Evolutionary conservation across 2,797 vertebrate species (phyloP).

Genomic region (Cyclopterus lumpus): DNA sequence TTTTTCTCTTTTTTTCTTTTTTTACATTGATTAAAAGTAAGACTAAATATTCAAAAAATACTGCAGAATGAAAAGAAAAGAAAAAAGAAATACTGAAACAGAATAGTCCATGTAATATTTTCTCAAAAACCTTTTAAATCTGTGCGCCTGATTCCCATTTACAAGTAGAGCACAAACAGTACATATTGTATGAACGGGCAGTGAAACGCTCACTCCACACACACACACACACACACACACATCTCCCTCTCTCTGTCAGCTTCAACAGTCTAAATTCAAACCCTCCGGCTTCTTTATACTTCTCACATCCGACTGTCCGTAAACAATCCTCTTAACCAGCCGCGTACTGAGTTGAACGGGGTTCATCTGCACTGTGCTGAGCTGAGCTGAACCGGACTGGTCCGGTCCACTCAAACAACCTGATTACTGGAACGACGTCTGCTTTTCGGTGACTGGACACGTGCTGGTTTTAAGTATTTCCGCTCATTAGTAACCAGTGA

Average conservation of each 20-base stretch:
- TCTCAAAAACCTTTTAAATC: slow-evolving; percentile 63
- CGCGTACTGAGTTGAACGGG: slow-evolving; percentile 43
- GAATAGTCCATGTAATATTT: slow-evolving; percentile 53
- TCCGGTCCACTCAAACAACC: background rate
- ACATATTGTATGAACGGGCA: slow-evolving; percentile 76
- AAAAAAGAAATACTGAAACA: slow-evolving; percentile 21
- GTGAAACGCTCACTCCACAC: slow-evolving; percentile 79
- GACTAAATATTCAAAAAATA: slow-evolving; percentile 71
- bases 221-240: slow-evolving; percentile 11
- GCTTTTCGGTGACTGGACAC: background rate
- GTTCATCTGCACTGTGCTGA: slow-evolving; percentile 16
- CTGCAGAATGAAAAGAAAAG: slow-evolving; percentile 53
- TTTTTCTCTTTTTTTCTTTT: slow-evolving; percentile 34
- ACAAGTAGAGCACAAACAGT: slow-evolving; percentile 71
- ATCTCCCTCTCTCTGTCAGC: slow-evolving; percentile 29
- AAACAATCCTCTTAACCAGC: slow-evolving; percentile 33
- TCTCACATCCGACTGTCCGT: slow-evolving; percentile 24
- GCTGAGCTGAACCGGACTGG: slow-evolving; percentile 4
- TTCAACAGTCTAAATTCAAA: slow-evolving; percentile 30
- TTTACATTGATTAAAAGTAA: slow-evolving; percentile 73
- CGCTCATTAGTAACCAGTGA: background rate
- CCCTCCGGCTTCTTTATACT: slow-evolving; percentile 19
- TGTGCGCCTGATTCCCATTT: slow-evolving; percentile 62
- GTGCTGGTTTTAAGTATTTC: background rate
- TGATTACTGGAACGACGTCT: background rate